Evolutionary conservation across 2,888 invertebrate species (phyloP).

Genomic region (Craniophora ligustri): DNA sequence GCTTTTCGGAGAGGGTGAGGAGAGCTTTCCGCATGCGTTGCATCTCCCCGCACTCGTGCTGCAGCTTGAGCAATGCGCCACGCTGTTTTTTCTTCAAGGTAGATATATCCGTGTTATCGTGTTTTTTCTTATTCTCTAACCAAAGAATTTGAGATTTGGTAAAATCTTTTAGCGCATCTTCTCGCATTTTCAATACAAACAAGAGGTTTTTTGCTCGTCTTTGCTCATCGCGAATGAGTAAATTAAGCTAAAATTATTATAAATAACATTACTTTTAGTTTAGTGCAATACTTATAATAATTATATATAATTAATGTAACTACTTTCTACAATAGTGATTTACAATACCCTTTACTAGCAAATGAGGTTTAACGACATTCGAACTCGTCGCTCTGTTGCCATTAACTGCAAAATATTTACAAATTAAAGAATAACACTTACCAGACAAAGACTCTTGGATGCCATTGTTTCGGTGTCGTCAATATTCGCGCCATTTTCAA

Average conservation of each 20-base stretch:
- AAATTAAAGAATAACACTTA: constrained; percentile 78
- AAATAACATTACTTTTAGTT: constrained; percentile 20
- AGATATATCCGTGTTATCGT: constrained; percentile 81
- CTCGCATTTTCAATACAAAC: constrained; percentile 83
- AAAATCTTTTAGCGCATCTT: constrained; percentile 84
- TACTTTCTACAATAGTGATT: constrained; percentile 17
- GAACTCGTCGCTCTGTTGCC: constrained; percentile 42
- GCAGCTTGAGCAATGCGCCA: constrained; percentile 89
- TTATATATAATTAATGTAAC: background rate
- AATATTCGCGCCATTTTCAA: constrained; percentile 73
- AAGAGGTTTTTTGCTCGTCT: constrained; percentile 83
- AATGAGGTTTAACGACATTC: constrained; percentile 45
- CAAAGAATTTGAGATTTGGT: constrained; percentile 85
- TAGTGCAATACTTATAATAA: constrained; percentile 11
- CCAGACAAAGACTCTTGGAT: constrained; percentile 86
- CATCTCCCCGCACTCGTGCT: constrained; percentile 92
- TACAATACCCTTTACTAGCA: constrained; percentile 33
- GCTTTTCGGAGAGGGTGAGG: constrained; percentile 78
- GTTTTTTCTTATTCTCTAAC: constrained; percentile 84
- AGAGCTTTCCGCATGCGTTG: constrained; percentile 86
- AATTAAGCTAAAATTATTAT: constrained; percentile 78
- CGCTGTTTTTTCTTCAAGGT: constrained; percentile 91
- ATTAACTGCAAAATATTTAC: constrained; percentile 71
- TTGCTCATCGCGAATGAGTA: constrained; percentile 86
- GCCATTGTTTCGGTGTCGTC: constrained; percentile 83